Base-by-base conservation (phyloP, 2,888 invertebrate genomes). In the Quadroppia sp. region DNA sequence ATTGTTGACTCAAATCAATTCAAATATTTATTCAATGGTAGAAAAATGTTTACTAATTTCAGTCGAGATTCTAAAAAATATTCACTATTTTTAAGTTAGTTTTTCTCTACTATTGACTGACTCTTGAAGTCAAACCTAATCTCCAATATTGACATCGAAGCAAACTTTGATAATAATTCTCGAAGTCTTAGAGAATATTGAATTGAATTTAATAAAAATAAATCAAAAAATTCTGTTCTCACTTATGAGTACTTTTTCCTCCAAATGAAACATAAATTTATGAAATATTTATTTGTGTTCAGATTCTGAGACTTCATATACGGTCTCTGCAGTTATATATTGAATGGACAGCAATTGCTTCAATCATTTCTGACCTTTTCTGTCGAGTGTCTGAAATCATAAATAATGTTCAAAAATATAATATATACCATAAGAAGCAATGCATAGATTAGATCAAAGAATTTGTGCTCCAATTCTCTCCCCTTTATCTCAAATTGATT, bases 381-480 rank as follows among this genome's bases (percentile, higher is more conserved):
- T 30, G 20, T 67, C 13, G 23, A 67, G 67, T 67, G 67, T 67
- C 67, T 42, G 11, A 36, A 40, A 45, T 67, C 36, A 67, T 67
- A 23, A 67, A 42, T 67, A 67, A 25, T 64, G 36, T 64, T n/a
- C 32, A 13, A 28, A 56, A 13, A 56, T 61, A 32, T 30, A 61
- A 23, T n/a, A n/a, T n/a, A n/a, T n/a, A n/a, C n/a, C n/a, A n/a
- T n/a, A n/a, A 40, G 2, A 59, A 59, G 17, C 42, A 40, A 11
- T 67, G 40, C 40, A 67, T 67, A 40, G 67, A 67, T 67, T 67
- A 67, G 32, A 67, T 64, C 36, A 17, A 67, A 40, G 67, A 67
- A 67, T 67, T 20, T 67, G 40, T 23, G 67, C 23, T 42, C 23
- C 67, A 67, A 61, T 61, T 61, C 61, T 32, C 32, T 17, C 6